Conservation (phyloP, 2,113 vertebrate genomes). For the Orcinus orca region DNA sequence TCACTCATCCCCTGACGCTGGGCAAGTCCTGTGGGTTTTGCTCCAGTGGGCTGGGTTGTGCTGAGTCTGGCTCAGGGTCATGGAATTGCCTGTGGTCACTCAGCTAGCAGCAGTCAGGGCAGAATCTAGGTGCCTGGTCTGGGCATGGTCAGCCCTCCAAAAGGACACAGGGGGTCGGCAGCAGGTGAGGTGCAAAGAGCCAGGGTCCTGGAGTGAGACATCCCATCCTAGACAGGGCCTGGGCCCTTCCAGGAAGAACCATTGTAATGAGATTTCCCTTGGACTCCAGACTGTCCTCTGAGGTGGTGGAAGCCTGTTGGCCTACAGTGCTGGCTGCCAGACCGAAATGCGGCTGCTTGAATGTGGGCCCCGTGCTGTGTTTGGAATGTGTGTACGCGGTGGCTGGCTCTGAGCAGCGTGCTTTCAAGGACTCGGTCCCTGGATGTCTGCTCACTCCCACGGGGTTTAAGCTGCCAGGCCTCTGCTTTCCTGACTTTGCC, state of each 20-base stretch:
- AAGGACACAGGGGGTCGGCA: not conserved
- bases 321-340: not conserved
- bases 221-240: not conserved
- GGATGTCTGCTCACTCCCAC: not conserved
- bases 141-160: not conserved
- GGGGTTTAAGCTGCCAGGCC: not conserved
- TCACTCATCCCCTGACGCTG: not conserved
- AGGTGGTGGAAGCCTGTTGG: not conserved
- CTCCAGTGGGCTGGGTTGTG: not conserved
- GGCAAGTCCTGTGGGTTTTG: not conserved
- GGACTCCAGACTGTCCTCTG: not conserved
- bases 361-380: not conserved
- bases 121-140: not conserved
- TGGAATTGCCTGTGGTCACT: not conserved
- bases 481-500: not conserved
- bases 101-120: not conserved
- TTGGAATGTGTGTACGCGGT: not conserved
- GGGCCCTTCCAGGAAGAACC: not conserved
- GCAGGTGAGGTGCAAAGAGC: not conserved
- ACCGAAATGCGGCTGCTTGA: not conserved
- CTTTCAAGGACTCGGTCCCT: not conserved
- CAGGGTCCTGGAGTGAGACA: not conserved
- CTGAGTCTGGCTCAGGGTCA: not conserved
- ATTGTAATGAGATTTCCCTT: not conserved
- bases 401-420: not conserved